Percentiles rank a stretch among this genome's conserved stretches.
Evolutionary conservation across 2,797 vertebrate species (phyloP).

Genomic region (Ctenochaetus hawaiiensis): DNA sequence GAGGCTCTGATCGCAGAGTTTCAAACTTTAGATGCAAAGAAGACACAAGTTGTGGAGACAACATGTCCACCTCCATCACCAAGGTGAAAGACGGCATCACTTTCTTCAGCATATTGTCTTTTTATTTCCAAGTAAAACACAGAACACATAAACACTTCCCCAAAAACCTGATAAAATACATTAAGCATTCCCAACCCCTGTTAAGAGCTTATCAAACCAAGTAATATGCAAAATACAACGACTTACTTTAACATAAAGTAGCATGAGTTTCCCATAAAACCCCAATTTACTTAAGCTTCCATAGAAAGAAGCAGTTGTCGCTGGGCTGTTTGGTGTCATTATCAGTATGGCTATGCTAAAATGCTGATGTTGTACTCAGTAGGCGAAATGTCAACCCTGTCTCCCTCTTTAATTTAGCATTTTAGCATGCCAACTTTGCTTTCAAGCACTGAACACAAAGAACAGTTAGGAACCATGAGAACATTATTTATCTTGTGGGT

Average conservation of each 20-base stretch:
- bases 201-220: not conserved
- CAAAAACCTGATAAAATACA: not conserved
- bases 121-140: not conserved
- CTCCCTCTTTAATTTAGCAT: no score
- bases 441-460: no score
- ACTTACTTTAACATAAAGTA: not conserved
- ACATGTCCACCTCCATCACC: slow-evolving; percentile 90
- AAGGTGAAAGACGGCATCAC: slow-evolving; percentile 76
- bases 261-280: no score
- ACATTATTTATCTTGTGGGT: no score
- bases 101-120: not conserved
- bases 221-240: not conserved
- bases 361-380: no score
- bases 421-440: no score
- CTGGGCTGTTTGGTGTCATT: no score
- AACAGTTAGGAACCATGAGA: no score
- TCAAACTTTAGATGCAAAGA: slow-evolving; percentile 92
- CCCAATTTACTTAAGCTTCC: no score
- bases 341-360: no score
- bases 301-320: no score
- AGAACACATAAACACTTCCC: not conserved
- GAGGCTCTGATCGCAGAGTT: slow-evolving; percentile 96
- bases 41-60: slow-evolving; percentile 90
- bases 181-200: not conserved
- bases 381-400: no score